Base-by-base conservation (phyloP, 2,888 invertebrate genomes). In the Eupithecia subumbrata region DNA sequence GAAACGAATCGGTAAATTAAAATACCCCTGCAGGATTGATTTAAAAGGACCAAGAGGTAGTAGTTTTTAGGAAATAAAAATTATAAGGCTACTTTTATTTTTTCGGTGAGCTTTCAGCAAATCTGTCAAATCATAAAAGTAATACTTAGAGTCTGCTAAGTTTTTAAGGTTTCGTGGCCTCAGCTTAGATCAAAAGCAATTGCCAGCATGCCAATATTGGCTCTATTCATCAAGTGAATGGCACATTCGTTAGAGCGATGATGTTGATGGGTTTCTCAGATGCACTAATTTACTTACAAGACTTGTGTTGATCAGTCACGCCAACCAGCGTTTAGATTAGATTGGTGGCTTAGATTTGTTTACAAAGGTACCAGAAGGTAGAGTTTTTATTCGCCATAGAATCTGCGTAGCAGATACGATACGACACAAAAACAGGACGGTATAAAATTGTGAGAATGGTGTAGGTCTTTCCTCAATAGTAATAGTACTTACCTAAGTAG, bases 251-350 rank as follows among this genome's bases (percentile, higher is more conserved):
- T 71, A 30, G 34, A 34, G 64, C 7, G 18, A 34, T 22, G 43
- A 48, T 69, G 67, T 66, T 73, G 79, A 80, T 81, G 73, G 67
- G 71, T 71, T 75, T 43, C 75, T 75, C 73, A 75, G 80, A 81
- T 77, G 76, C 56, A 72, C 74, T 76, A 67, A 74, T 75, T 72
- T 71, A 78, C 75, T 45, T 68, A 72, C 73, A 43, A 77, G 66
- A 60, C 72, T 77, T 74, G 69, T 74, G 69, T 43, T 18, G 66
- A 72, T 77, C 66, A 30, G 69, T 11, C 70, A 74, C 72, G 74
- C 72, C 14, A 72, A 64, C 72, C 14, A 72, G 52, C 69, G 45
- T 43, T 69, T 73, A 48, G 45, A 68, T 73, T 71, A n/a, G 14
- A 71, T 60, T 40, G n/a, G 2, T 56, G 52, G 11, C 18, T 52